Evolutionary conservation across 2,797 vertebrate species (phyloP).

Genomic region (Chaetodon trifasciatus): DNA sequence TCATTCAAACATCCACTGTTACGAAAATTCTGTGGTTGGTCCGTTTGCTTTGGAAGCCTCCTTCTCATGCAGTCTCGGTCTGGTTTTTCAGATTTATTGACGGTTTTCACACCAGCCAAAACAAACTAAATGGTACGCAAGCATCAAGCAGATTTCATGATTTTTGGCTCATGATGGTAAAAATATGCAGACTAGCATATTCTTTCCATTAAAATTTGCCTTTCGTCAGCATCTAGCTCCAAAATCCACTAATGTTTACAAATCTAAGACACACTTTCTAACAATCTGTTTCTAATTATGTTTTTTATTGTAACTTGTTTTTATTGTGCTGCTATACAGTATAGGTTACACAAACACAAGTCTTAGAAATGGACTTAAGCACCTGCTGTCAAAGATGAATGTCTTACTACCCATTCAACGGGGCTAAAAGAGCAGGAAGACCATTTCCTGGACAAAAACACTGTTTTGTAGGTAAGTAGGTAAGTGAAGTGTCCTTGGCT

Average conservation of each 20-base stretch:
- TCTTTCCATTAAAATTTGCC: not conserved
- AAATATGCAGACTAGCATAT: not conserved
- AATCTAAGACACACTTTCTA: not conserved
- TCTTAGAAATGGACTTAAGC: no score
- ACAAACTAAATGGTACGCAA: no score
- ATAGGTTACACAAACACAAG: not conserved
- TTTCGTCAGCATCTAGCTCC: not conserved
- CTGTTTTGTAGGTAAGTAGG: not conserved
- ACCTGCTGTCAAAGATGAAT: not conserved
- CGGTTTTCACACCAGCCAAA: no score
- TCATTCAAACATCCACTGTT: no score
- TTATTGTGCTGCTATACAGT: not conserved
- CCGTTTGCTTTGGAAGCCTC: no score
- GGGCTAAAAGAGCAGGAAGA: constrained; percentile 1
- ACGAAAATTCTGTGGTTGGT: no score
- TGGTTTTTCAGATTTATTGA: no score
- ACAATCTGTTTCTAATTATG: not conserved
- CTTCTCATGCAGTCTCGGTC: no score
- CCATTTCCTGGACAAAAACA: not conserved
- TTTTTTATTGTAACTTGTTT: not conserved
- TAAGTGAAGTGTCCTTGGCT: constrained; percentile 21
- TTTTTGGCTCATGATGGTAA: not conserved
- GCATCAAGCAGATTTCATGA: no score
- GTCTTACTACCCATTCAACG: not conserved
- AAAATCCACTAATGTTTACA: no score